Evolutionary conservation across 2,113 vertebrate genomes (phyloP).

Genomic region (Microcebus murinus): DNA sequence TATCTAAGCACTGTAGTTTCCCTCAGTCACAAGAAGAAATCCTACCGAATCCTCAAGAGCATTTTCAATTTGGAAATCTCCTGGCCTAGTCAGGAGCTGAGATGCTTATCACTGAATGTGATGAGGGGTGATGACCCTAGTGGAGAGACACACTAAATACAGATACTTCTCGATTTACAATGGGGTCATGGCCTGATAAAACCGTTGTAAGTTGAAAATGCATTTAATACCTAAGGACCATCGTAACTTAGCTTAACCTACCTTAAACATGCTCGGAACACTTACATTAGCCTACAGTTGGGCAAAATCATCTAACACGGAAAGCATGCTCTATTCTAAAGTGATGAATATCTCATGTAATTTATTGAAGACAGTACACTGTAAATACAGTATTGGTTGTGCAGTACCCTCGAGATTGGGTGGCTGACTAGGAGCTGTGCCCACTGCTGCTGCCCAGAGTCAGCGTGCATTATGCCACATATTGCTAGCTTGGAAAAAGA

Average conservation of each 20-base stretch:
- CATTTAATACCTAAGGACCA: neutral
- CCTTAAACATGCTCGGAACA: neutral
- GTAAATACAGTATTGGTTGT: neutral
- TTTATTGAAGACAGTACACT: neutral
- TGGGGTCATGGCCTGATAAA: neutral
- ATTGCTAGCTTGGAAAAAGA: neutral
- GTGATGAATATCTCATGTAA: neutral
- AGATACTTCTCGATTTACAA: neutral
- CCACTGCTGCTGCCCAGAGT: neutral
- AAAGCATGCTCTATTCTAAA: neutral
- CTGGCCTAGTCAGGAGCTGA: neutral
- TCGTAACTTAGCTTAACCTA: neutral
- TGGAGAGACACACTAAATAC: neutral
- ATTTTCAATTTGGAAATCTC: neutral
- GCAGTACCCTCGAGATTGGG: neutral
- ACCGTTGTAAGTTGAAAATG: neutral
- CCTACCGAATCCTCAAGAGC: neutral
- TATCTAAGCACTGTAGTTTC: neutral
- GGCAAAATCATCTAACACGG: neutral
- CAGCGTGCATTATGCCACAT: neutral
- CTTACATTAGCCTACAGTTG: neutral
- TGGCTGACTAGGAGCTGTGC: neutral
- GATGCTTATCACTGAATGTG: neutral
- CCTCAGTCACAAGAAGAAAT: neutral
- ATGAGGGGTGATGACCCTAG: neutral